Evolutionary conservation across 2,797 vertebrate species (phyloP), one percentile per base, ranked within the genome.

Genomic region (Halcyon chelicuti): DNA sequence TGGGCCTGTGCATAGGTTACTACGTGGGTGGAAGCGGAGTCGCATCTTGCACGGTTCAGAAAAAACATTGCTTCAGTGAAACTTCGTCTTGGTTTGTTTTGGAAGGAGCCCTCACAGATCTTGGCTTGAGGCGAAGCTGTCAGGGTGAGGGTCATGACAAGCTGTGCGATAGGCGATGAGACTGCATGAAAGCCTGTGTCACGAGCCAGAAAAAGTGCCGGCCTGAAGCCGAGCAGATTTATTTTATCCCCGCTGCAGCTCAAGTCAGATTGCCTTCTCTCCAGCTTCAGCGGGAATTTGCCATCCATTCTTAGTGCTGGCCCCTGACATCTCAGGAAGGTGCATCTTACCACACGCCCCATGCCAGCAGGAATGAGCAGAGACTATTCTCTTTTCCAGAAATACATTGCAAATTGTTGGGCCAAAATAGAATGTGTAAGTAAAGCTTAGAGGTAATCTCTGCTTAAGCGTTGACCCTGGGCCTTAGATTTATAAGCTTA

Each of bases 361-460:
- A 60, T 68, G 37, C 86, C 77, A 85, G 61, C 52, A 61, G 80
- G 83, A 93, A 71, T 26, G 52, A 89, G 51, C 40, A 51, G 61
- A 75, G 77, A 57, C 90, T 92, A 42, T 74, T 94, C 77, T 61
- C 33, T 94, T 96, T 92, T 61, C 93, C 92, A 93, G 88, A 93
- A 96, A 92, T 89, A 93, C 93, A 4, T 23, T 62, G 80, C 49
- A 74, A 97, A 94, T 94, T 95, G 86, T 93, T 91, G 58, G 86
- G 96, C 95, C 83, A 80, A 96, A 96, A 95, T 95, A 97, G 96
- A 95, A 96, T 39, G 84, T 74, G 83, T 92, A 95, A 97, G 95
- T 92, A 96, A 97, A 96, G 96, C 96, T 97, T 93, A 96, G 90
- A 92, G 83, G 77, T 96, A 96, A 97, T 96, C 95, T 94, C 88